Percentiles rank a stretch among this genome's conserved stretches.
Conservation (phyloP, 2,888 invertebrate genomes). For the Phymatocera aterrima region DNA sequence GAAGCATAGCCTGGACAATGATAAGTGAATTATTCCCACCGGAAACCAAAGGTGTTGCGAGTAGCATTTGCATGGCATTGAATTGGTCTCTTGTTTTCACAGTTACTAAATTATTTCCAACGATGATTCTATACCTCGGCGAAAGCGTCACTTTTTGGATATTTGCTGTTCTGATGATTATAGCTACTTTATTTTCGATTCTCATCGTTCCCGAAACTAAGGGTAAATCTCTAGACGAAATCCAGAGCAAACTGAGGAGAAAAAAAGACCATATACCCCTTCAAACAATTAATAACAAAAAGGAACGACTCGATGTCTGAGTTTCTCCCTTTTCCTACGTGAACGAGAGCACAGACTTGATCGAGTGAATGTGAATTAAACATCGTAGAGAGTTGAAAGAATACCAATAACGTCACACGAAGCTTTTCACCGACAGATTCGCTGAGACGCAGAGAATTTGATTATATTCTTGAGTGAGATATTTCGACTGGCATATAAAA, state of each 20-base stretch:
- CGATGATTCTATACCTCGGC: conserved; percentile 61
- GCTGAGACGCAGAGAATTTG: too few relatives aligned
- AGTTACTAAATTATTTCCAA: conserved; percentile 68
- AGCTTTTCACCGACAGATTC: too few relatives aligned
- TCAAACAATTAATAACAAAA: not conserved
- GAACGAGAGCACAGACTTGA: not conserved
- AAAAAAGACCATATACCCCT: conserved; percentile 26
- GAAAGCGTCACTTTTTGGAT: conserved; percentile 67
- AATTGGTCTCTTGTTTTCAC: conserved; percentile 73
- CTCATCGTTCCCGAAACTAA: conserved; percentile 72
- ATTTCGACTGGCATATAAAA: too few relatives aligned
- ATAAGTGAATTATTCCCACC: conserved; percentile 75
- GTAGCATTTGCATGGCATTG: conserved; percentile 72
- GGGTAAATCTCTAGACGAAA: conserved; percentile 70
- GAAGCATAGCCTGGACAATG: conserved; percentile 75
- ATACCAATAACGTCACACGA: too few relatives aligned
- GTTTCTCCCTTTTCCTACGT: not conserved
- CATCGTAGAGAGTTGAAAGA: too few relatives aligned
- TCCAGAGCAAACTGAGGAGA: conserved; percentile 64
- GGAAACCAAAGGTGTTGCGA: conserved; percentile 72
- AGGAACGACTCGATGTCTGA: not conserved
- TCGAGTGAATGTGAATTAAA: too few relatives aligned
- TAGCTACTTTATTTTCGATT: conserved; percentile 65
- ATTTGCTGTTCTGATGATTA: conserved; percentile 62
- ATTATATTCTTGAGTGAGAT: too few relatives aligned